Evolutionary conservation across 2,113 vertebrate genomes (phyloP).

Genomic region (Chloropsis hardwickii): DNA sequence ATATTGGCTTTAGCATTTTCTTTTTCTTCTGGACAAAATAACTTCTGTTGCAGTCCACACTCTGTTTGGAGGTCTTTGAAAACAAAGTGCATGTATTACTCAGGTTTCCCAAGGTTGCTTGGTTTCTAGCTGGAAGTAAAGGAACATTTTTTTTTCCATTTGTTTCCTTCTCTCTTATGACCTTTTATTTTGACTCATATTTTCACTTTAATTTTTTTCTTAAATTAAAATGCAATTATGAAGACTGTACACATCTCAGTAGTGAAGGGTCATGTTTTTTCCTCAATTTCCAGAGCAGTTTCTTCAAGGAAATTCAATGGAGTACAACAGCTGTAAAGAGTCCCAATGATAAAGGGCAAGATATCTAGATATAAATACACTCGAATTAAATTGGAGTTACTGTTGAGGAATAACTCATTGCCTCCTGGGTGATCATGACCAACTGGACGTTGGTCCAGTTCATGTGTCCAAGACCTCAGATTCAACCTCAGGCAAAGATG

Average conservation of each 20-base stretch:
- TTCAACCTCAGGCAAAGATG: not conserved
- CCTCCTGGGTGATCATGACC: not conserved
- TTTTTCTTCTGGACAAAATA: not conserved
- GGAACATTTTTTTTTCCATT: not conserved
- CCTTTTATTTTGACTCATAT: not conserved
- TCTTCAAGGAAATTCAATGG: not conserved
- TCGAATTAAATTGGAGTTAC: not conserved
- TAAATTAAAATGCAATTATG: not conserved
- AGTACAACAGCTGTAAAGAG: not conserved
- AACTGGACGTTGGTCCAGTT: fast-evolving
- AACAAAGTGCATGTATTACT: not conserved
- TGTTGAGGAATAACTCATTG: fast-evolving
- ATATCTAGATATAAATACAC: not conserved
- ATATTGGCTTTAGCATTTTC: not conserved
- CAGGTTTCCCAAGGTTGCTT: not conserved
- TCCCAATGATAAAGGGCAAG: not conserved
- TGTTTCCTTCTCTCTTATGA: not conserved
- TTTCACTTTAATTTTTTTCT: not conserved
- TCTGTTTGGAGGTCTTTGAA: not conserved
- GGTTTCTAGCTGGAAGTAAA: not conserved
- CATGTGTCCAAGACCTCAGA: too few relatives aligned
- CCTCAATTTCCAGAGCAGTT: not conserved
- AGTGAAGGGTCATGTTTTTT: not conserved
- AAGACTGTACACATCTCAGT: not conserved
- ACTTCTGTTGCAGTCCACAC: not conserved